Evolutionary conservation across 2,797 vertebrate genomes (phyloP), one percentile per base, ranked within the genome.

Genomic region (Pipistrellus kuhlii): DNA sequence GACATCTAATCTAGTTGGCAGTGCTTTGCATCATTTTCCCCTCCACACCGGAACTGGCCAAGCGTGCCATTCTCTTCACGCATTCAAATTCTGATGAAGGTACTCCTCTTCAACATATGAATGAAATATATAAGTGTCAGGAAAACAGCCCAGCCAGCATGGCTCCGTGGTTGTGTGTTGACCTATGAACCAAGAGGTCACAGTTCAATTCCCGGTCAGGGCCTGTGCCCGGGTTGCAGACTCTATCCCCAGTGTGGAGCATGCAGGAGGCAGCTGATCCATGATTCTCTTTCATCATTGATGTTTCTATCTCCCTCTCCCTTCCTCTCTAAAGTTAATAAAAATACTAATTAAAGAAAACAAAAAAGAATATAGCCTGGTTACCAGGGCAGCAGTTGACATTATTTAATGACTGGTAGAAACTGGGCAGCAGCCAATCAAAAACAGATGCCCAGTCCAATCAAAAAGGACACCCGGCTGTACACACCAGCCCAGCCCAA

Each of bases 381-480:
- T 44, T 80, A 64, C 48, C 11, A 51, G 48, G 46, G 30, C 25
- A 35, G 53, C 91, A 35, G 72, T 17, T 25, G 66, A 83, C 84
- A 82, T 21, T 68, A 68, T 14, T 78, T 95, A 94, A 84, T 68
- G 92, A 46, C 17, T 14, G 59, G 59, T 82, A 80, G 59, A 85
- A 38, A 30, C 44, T 27, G n/a, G 69, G 38, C 90, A 88, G 25
- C 18, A 81, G 64, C 96, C 97, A 90, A 90, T 95, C 73, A 93
- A 93, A 94, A 95, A 84, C 93, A 97, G 90, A 95, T 69, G 93
- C 76, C 66, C 20, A n/a, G 23, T 84, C 87, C 93, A 77, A 92
- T 93, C 93, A 68, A 46, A 83, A 76, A 10, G 73, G 75, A 77
- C 41, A 25, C 46, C 57, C 57, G 64, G 88, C 32, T 4, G 1